Conservation (phyloP, 2,797 vertebrate species). For the Cheracebus regulus region DNA sequence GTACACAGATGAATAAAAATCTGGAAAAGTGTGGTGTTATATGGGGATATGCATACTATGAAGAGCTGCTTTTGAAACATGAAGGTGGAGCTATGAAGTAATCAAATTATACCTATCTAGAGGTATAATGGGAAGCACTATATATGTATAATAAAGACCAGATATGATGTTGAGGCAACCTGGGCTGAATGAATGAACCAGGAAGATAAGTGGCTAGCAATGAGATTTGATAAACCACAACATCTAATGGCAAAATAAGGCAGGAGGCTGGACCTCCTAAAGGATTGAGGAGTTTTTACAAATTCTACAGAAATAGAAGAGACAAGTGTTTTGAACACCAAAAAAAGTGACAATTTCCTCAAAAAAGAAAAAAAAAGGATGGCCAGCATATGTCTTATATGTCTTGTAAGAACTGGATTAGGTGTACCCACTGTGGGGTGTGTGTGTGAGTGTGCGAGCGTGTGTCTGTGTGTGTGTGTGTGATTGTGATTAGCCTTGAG, state of each 20-base stretch:
- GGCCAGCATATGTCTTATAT: neutral
- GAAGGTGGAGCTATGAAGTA: neutral
- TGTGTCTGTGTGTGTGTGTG: neutral
- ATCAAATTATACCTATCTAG: neutral
- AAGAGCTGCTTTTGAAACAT: neutral
- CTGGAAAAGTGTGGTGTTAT: neutral
- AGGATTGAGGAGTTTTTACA: neutral
- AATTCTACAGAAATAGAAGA: neutral
- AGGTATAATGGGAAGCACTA: neutral
- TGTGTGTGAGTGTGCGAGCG: fast-evolving
- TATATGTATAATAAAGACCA: neutral
- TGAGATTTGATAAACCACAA: neutral
- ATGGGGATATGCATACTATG: neutral
- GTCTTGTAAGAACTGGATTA: neutral
- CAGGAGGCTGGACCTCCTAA: neutral
- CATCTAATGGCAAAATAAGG: neutral
- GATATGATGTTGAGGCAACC: neutral
- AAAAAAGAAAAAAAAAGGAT: neutral
- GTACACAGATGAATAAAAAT: neutral
- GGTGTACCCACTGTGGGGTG: neutral
- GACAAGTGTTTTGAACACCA: neutral
- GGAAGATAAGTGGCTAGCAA: neutral
- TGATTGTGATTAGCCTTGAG: neutral
- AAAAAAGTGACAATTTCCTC: neutral
- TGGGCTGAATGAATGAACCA: neutral